Conservation (phyloP, 2,113 vertebrate genomes). For the Hyperoodon ampullatus region DNA sequence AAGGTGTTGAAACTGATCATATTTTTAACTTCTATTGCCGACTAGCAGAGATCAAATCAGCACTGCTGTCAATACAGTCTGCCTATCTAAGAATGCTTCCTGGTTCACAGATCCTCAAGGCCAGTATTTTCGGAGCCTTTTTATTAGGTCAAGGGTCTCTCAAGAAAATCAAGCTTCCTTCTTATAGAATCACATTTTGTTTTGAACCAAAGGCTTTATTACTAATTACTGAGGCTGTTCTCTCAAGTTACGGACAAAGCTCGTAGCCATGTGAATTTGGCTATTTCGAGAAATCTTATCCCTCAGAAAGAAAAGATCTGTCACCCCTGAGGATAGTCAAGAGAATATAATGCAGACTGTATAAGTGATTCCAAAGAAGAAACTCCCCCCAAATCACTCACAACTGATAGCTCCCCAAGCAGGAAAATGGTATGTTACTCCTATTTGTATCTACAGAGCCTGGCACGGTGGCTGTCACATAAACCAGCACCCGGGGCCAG, state of each 20-base stretch:
- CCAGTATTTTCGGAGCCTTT: not conserved
- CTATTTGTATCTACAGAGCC: not conserved
- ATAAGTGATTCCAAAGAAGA: not conserved
- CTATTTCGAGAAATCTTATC: not conserved
- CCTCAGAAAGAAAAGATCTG: not conserved
- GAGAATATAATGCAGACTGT: not conserved
- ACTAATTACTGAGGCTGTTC: not conserved
- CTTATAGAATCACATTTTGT: conserved; percentile 11
- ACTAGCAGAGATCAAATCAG: not conserved
- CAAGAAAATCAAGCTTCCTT: conserved; percentile 28
- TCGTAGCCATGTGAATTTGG: not conserved
- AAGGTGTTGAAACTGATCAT: not conserved
- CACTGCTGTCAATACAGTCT: not conserved
- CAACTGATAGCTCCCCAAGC: not conserved
- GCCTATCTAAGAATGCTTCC: not conserved
- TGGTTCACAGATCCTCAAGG: not conserved
- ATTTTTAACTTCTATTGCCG: not conserved
- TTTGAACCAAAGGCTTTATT: not conserved
- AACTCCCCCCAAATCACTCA: fast-evolving
- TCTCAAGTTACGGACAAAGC: not conserved
- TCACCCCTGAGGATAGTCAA: not conserved
- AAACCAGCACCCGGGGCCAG: not conserved
- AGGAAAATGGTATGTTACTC: not conserved
- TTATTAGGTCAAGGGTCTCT: not conserved
- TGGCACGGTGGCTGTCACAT: not conserved